phyloP scores from a whole-genome alignment of 2,797 vertebrate species.

The Hyperoplus lanceolatus region DNA sequence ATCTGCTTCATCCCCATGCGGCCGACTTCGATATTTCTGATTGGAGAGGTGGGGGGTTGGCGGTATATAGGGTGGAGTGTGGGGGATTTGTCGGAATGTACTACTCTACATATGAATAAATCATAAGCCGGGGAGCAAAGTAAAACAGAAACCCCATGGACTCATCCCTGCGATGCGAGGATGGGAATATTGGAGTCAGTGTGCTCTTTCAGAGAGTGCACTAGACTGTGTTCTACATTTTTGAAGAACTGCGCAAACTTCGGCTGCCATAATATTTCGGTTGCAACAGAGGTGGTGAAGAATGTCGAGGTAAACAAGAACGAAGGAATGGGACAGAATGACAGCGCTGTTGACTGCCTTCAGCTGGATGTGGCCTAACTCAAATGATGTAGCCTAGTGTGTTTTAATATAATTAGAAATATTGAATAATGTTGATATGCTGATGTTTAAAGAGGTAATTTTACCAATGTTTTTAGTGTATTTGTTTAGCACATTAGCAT shows the following conservation, averaged over 20 bases:
- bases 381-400: background rate
- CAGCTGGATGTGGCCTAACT: conserved; percentile 6
- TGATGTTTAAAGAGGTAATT: background rate
- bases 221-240: conserved; percentile 49
- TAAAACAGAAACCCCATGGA: conserved; percentile 67
- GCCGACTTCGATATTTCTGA: conserved; percentile 64
- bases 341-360: conserved; percentile 7
- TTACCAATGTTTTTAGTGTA: background rate
- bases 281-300: conserved; percentile 14
- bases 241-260: conserved; percentile 16
- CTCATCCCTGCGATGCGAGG: conserved; percentile 62
- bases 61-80: conserved; percentile 27
- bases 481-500: background rate
- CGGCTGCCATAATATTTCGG: background rate
- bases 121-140: conserved; percentile 67
- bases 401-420: too few species aligned
- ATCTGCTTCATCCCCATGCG: conserved; percentile 22
- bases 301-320: conserved; percentile 8
- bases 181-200: conserved; percentile 44
- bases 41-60: conserved; percentile 57
- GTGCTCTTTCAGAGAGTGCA: conserved; percentile 34
- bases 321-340: background rate
- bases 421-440: background rate
- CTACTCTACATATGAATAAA: conserved; percentile 77
- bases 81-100: conserved; percentile 60